These are phyloP conservation scores for Conopomorpha cramerella DNA, from an alignment of 1,140 invertebrate species.

Conservation along the genomic window DNA sequence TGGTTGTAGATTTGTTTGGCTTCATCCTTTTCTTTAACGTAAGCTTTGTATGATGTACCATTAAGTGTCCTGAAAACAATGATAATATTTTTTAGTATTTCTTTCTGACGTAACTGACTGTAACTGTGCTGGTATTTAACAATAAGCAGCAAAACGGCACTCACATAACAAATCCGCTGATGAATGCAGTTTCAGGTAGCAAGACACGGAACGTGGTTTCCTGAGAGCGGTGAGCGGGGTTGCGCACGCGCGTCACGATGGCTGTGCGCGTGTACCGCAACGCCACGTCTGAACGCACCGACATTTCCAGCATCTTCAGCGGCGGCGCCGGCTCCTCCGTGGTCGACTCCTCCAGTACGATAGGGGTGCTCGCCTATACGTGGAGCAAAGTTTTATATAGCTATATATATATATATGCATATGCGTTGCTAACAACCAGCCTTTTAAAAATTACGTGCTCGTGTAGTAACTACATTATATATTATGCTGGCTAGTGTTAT, in stretches of 20 bases:
- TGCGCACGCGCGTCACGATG: slow-evolving; percentile 63
- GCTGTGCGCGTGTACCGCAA: slow-evolving; percentile 66
- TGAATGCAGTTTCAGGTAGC: slow-evolving; percentile 68
- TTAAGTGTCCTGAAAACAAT: slow-evolving; percentile 27
- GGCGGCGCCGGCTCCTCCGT: slow-evolving; percentile 19
- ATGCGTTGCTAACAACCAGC: too few relatives aligned
- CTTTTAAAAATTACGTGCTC: too few relatives aligned
- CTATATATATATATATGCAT: too few relatives aligned
- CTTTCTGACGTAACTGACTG: neutral
- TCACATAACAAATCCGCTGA: slow-evolving; percentile 68
- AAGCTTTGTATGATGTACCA: slow-evolving; percentile 41
- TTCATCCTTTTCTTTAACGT: slow-evolving; percentile 58
- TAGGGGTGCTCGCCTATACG: neutral
- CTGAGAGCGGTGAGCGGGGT: slow-evolving; percentile 60
- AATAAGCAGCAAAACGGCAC: slow-evolving; percentile 8
- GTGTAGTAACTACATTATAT: too few relatives aligned
- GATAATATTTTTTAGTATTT: neutral
- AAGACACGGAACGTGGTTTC: slow-evolving; percentile 66
- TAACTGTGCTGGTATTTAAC: neutral
- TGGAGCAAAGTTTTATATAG: neutral
- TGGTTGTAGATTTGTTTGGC: slow-evolving; percentile 67
- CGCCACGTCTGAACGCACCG: slow-evolving; percentile 60
- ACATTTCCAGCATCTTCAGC: slow-evolving; percentile 53
- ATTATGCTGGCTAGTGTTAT: too few relatives aligned
- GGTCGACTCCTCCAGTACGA: slow-evolving; percentile 4